A percentile compares a stretch with the other conserved stretches of the same genome.
These are phyloP conservation scores for Menidia beryllina DNA, from an alignment of 2,113 vertebrate genomes.

Conservation along the genomic window DNA sequence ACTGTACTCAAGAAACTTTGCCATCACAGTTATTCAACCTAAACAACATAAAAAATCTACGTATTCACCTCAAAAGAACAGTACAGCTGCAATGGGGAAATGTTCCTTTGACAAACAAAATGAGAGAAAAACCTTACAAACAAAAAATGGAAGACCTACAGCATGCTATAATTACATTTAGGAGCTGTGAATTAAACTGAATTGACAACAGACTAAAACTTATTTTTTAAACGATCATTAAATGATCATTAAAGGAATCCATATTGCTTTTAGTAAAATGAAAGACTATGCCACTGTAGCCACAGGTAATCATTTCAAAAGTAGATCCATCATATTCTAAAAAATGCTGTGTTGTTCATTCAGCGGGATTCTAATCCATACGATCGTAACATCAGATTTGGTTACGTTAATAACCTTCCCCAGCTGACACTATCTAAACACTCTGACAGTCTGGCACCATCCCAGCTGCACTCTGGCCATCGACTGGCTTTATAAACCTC, in stretches of 20 bases:
- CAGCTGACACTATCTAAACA: constrained; percentile 51
- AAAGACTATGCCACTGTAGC: neutral
- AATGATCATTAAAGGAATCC: too few relatives aligned
- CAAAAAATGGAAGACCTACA: neutral
- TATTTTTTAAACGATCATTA: neutral
- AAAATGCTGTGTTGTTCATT: constrained; percentile 19
- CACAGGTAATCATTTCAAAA: neutral
- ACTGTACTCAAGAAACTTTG: neutral
- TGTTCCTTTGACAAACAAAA: neutral
- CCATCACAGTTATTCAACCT: too few relatives aligned
- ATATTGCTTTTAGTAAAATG: too few relatives aligned
- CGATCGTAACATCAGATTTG: constrained; percentile 50
- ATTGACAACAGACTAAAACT: neutral
- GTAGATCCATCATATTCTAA: neutral
- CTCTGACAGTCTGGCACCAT: constrained; percentile 53
- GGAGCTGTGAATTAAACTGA: too few relatives aligned
- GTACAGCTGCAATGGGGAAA: too few relatives aligned
- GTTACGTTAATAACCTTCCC: constrained; percentile 51
- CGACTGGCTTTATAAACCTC: constrained; percentile 18
- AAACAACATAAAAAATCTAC: too few relatives aligned
- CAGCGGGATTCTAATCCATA: constrained; percentile 17
- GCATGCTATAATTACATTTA: too few relatives aligned
- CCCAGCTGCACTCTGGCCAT: constrained; percentile 39
- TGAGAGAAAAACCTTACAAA: neutral
- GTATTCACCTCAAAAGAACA: too few relatives aligned